phyloP scores from a whole-genome alignment of 2,888 invertebrate species.

The Diaprepes abbreviatus region DNA sequence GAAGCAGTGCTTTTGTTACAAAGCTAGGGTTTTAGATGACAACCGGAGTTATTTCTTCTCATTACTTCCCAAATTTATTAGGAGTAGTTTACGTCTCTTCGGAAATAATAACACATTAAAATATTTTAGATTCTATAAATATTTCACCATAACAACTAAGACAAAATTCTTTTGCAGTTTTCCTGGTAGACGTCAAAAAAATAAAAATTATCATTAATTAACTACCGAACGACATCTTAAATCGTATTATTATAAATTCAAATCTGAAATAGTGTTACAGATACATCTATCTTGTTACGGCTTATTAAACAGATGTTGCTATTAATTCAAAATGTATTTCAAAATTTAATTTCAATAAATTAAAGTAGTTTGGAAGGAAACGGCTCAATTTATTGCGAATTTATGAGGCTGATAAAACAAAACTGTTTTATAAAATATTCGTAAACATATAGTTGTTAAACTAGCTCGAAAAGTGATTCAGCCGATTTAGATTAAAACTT shows the following conservation, averaged over 20 bases:
- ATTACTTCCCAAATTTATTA: too few species aligned
- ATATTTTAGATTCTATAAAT: too few species aligned
- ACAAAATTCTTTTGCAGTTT: too few species aligned
- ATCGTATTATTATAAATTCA: neutral
- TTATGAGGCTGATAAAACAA: neutral
- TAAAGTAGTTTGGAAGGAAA: slow-evolving; percentile 4
- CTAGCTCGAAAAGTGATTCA: neutral
- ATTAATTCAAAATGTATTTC: slow-evolving; percentile 22
- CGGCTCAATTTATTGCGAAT: slow-evolving; percentile 9
- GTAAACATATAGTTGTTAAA: neutral
- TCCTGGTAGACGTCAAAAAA: too few species aligned
- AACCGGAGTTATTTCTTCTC: too few species aligned
- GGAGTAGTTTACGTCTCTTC: too few species aligned
- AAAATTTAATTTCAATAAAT: slow-evolving; percentile 13
- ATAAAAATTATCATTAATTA: too few species aligned
- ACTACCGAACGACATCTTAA: neutral
- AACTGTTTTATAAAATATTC: neutral
- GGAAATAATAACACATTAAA: too few species aligned
- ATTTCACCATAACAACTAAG: too few species aligned
- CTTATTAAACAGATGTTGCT: slow-evolving; percentile 26
- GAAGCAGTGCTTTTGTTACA: too few species aligned
- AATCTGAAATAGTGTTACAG: slow-evolving; percentile 13
- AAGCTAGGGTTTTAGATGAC: too few species aligned
- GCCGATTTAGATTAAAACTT: too few species aligned
- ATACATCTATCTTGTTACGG: slow-evolving; percentile 23